Percentiles rank a stretch among this genome's conserved stretches.
Evolutionary conservation across 2,888 invertebrate genomes (phyloP).

Genomic region (Lydus trimaculatus): DNA sequence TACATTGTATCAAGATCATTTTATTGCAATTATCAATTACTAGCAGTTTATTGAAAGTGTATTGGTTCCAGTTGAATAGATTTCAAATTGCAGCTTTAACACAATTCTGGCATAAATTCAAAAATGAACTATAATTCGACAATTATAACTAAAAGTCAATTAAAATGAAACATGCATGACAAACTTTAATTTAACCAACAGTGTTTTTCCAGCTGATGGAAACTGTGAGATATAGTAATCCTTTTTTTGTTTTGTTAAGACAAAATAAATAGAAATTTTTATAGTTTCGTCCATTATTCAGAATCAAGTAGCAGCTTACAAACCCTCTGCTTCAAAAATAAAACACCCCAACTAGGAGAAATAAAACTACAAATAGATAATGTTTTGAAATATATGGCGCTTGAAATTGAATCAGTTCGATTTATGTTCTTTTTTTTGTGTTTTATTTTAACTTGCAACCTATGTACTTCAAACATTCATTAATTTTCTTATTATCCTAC

Average conservation of each 20-base stretch:
- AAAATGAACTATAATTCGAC: neutral
- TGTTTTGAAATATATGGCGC: neutral
- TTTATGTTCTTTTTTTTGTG: neutral
- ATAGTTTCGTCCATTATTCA: neutral
- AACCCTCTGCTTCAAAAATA: neutral
- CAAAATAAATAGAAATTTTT: neutral
- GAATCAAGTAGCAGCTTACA: neutral
- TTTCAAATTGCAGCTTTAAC: neutral
- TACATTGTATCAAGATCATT: neutral
- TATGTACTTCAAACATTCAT: slow-evolving; percentile 8
- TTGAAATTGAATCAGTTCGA: neutral
- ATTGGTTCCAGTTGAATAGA: neutral
- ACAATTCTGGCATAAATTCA: neutral
- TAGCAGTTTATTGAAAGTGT: neutral
- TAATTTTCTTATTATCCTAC: slow-evolving; percentile 25
- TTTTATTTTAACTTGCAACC: neutral
- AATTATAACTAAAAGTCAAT: neutral
- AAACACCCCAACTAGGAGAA: neutral
- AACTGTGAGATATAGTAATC: neutral
- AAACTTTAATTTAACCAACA: neutral
- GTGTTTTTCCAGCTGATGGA: neutral
- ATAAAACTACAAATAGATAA: neutral
- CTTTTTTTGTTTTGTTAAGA: neutral
- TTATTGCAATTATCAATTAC: neutral
- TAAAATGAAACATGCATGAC: neutral